These are phyloP conservation scores for Thysanoteuthis rhombus DNA, from an alignment of 2,888 invertebrate species.

Conservation along the genomic window DNA sequence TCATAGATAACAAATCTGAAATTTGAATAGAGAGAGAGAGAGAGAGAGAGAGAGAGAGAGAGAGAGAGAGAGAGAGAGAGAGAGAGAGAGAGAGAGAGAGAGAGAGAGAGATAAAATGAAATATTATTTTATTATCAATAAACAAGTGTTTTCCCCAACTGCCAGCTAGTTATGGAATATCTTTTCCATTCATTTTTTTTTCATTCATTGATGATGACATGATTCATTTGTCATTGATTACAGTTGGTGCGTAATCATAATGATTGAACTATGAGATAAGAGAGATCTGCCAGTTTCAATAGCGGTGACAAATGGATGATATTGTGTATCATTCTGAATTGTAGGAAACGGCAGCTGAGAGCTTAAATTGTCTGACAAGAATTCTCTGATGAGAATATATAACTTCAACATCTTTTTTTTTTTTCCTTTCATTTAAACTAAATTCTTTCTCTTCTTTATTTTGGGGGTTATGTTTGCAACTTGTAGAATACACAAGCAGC, in stretches of 20 bases:
- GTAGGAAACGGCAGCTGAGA: neutral
- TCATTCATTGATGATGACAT: slow-evolving; percentile 12
- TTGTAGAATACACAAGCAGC: neutral
- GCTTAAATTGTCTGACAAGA: neutral
- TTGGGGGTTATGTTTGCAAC: neutral
- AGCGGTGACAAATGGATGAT: neutral
- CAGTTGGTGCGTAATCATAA: too few relatives aligned
- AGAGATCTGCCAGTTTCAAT: neutral
- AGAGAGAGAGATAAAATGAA: neutral
- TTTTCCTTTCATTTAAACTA: too few relatives aligned
- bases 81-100: too few relatives aligned
- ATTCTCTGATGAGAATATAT: neutral
- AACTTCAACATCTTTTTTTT: neutral
- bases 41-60: neutral
- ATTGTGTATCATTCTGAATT: neutral
- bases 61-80: neutral
- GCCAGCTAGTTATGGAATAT: too few relatives aligned
- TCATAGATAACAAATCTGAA: neutral
- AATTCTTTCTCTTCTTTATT: too few relatives aligned
- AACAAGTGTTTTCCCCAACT: neutral
- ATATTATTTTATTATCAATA: neutral
- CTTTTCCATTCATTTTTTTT: neutral
- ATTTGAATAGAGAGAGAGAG: neutral
- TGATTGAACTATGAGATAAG: neutral
- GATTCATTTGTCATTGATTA: neutral